Percentiles rank a stretch among this genome's conserved stretches.
Conservation (phyloP, 53 echinoderm and acorn worm genomes). For the Holothuria leucospilota region DNA sequence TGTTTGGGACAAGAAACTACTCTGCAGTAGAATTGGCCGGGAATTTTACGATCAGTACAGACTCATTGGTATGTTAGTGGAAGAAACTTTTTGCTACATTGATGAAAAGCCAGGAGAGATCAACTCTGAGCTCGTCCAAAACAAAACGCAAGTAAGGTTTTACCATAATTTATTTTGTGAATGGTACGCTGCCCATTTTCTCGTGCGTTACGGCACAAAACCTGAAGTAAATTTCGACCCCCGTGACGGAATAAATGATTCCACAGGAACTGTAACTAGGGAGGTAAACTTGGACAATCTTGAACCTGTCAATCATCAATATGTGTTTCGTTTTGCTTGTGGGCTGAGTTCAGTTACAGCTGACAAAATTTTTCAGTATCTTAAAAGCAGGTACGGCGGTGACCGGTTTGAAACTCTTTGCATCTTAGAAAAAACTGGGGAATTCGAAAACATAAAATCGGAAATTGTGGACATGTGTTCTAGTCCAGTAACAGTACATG, state of each 20-base stretch:
- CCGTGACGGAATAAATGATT: too few species aligned
- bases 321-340: conserved; percentile 30
- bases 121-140: neutral
- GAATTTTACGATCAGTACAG: conserved; percentile 8
- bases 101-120: neutral
- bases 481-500: neutral
- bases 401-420: conserved; percentile 5
- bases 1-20: neutral
- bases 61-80: conserved; percentile 10
- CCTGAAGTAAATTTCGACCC: neutral
- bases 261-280: neutral
- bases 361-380: neutral
- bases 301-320: conserved; percentile 17
- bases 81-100: neutral
- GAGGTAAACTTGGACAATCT: neutral
- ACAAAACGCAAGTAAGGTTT: conserved; percentile 21
- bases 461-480: neutral
- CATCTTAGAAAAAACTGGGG: neutral
- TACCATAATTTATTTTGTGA: conserved; percentile 20
- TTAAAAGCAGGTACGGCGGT: neutral
- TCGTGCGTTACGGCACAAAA: neutral
- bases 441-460: neutral
- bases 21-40: neutral
- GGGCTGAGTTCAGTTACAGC: neutral
- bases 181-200: conserved; percentile 22